These are phyloP conservation scores for Arrhamphus sclerolepis DNA, from an alignment of 2,797 vertebrate genomes.

Conservation along the genomic window DNA sequence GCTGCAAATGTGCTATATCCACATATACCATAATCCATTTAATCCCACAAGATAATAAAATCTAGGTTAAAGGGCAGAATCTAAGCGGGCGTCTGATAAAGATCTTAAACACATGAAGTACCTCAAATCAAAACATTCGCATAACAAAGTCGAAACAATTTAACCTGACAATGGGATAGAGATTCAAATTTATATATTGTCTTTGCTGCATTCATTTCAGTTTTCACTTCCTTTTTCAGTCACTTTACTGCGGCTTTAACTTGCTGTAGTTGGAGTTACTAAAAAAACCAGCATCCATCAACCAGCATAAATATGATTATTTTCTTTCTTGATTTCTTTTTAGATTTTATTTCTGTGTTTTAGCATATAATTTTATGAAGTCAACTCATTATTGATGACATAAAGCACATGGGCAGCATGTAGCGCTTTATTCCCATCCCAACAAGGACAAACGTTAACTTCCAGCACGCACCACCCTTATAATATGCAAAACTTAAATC, in stretches of 20 bases:
- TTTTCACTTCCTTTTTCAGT: no score
- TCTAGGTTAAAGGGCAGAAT: slow-evolving; percentile 7
- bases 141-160: slow-evolving; percentile 1
- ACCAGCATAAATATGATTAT: no score
- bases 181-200: no score
- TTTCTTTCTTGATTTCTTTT: no score
- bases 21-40: slow-evolving; percentile 29
- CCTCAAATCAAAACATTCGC: background rate
- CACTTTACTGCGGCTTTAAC: no score
- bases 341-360: background rate
- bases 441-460: background rate
- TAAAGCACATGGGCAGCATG: background rate
- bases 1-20: slow-evolving; percentile 16
- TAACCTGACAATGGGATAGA: background rate
- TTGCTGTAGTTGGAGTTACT: no score
- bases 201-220: no score
- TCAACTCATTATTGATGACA: slow-evolving; percentile 3
- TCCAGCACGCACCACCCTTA: background rate
- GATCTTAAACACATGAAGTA: slow-evolving; percentile 8
- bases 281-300: no score
- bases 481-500: slow-evolving; percentile 21
- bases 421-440: slow-evolving; percentile 1
- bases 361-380: slow-evolving; percentile 10
- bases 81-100: slow-evolving; percentile 14
- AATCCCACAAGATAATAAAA: slow-evolving; percentile 42